Conservation (phyloP, 1,140 invertebrate genomes). For the Drosophila nebulosa region DNA sequence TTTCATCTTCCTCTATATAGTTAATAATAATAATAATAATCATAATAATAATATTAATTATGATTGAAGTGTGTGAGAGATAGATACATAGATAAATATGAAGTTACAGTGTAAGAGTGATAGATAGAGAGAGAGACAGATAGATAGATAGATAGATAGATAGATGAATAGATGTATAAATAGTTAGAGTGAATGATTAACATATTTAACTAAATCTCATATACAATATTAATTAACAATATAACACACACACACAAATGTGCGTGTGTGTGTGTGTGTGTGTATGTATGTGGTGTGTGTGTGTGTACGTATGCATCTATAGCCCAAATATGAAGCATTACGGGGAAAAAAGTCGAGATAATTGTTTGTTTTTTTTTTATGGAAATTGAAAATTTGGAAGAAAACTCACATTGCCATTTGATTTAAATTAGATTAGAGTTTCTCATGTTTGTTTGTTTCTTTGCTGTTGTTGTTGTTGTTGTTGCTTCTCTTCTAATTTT, state of each 20-base stretch:
- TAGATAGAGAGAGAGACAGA: neutral
- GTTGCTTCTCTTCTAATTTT: neutral
- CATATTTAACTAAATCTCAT: conserved; percentile 18
- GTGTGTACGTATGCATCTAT: neutral
- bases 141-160: neutral
- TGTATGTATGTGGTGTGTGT: neutral
- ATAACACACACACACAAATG: neutral
- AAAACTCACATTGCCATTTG: conserved; percentile 63
- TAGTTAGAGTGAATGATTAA: neutral
- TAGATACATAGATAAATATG: too few species aligned
- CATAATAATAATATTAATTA: neutral
- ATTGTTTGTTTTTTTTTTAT: too few species aligned
- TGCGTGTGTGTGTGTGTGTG: neutral
- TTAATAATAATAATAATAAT: neutral
- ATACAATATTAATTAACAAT: conserved; percentile 2
- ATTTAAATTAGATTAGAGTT: conserved; percentile 15
- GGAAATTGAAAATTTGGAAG: conserved; percentile 45
- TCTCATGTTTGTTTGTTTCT: neutral
- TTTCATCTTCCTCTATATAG: conserved; percentile 28
- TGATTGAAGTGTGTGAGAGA: neutral
- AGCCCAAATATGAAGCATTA: neutral
- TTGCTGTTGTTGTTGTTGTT: neutral
- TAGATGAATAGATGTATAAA: neutral
- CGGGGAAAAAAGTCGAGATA: conserved; percentile 2
- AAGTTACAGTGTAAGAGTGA: neutral